phyloP scores from a whole-genome alignment of 2,797 vertebrate genomes.

The Luscinia luscinia region DNA sequence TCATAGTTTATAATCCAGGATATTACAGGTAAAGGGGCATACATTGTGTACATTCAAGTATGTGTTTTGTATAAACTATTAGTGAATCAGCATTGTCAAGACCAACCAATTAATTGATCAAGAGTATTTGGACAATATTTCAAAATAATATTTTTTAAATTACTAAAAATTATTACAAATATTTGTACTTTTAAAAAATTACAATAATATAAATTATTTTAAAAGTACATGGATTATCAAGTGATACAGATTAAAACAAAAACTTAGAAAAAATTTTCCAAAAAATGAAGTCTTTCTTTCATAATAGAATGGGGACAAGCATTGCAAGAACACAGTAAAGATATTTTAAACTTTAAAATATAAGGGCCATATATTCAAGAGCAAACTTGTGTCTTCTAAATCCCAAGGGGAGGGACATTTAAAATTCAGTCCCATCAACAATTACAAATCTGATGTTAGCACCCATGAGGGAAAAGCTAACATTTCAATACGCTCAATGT shows the following conservation, averaged over 20 bases:
- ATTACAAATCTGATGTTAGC: conserved; percentile 25
- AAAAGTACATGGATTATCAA: neutral
- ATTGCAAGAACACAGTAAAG: neutral
- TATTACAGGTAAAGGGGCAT: neutral
- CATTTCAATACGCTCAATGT: conserved; percentile 51
- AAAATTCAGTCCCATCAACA: neutral
- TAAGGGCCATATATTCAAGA: neutral
- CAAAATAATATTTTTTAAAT: neutral
- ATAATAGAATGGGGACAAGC: neutral
- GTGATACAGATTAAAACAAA: neutral
- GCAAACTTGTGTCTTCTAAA: neutral
- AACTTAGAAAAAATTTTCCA: neutral
- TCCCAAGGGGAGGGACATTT: conserved; percentile 43
- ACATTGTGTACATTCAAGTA: neutral
- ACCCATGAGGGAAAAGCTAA: conserved; percentile 44
- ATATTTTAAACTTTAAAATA: neutral
- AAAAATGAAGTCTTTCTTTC: neutral
- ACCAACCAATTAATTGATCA: neutral
- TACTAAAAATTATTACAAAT: neutral
- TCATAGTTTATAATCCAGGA: neutral
- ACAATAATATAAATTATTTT: neutral
- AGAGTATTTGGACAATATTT: neutral
- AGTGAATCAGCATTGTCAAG: neutral
- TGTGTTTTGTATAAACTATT: neutral
- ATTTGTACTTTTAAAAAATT: neutral